Percentiles rank a stretch among this genome's conserved stretches.
These are phyloP conservation scores for Yoshiicerus persimilis DNA, from an alignment of 1,140 invertebrate species.

Conservation along the genomic window DNA sequence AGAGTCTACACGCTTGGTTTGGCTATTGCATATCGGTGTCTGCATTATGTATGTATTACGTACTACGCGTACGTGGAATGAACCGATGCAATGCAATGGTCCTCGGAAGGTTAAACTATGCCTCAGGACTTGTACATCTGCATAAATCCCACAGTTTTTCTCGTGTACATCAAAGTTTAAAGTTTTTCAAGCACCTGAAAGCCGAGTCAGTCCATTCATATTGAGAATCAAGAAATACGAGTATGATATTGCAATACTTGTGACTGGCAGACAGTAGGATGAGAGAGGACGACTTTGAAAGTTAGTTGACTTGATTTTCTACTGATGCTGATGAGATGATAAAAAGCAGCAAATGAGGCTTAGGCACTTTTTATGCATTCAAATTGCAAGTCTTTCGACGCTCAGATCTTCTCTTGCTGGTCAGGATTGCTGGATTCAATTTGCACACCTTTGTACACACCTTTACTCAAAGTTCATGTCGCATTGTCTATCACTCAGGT, in stretches of 20 bases:
- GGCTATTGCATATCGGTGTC: background rate
- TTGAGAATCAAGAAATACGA: background rate
- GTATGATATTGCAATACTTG: background rate
- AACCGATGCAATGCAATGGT: background rate
- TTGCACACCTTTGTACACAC: background rate
- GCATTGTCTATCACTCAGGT: no score
- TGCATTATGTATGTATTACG: no score
- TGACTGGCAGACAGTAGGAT: background rate
- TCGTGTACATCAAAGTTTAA: background rate
- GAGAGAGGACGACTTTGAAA: background rate
- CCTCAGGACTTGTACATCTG: conserved; percentile 1
- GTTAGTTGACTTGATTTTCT: background rate
- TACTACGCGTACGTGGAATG: background rate
- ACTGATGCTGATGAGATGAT: no score
- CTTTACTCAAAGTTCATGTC: no score
- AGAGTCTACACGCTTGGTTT: background rate
- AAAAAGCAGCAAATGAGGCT: background rate
- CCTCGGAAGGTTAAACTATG: background rate
- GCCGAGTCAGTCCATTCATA: background rate
- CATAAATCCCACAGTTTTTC: conserved; percentile 19
- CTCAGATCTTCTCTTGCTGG: no score
- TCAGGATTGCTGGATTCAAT: background rate
- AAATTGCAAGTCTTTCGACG: background rate
- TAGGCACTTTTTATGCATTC: background rate
- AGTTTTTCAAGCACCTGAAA: background rate